A percentile compares a stretch with the other conserved stretches of the same genome.
phyloP scores from a whole-genome alignment of 2,113 vertebrate species.

The Carlito syrichta region DNA sequence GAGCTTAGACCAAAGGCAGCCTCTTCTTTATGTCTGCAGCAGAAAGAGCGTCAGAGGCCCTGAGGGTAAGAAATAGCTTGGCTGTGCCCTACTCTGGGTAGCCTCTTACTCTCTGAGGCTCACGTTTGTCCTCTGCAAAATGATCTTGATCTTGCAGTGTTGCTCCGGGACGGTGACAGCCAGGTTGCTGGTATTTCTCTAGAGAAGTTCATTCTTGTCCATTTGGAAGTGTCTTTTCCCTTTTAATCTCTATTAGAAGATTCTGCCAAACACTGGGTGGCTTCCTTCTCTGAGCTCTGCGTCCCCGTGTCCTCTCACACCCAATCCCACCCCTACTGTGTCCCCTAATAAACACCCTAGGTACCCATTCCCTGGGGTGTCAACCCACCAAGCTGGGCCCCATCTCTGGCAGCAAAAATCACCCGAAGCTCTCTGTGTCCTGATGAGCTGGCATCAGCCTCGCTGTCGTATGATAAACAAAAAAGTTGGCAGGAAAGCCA shows the following conservation, averaged over 20 bases:
- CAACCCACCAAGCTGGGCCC: rapidly evolving
- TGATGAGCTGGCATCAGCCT: rapidly evolving
- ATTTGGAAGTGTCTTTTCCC: not conserved
- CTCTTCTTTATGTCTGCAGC: not conserved
- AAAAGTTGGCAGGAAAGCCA: not conserved
- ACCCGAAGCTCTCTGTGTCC: not conserved
- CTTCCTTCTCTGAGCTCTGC: not conserved
- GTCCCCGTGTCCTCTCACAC: not conserved
- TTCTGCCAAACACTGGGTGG: not conserved
- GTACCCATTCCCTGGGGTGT: not conserved
- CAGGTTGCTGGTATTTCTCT: not conserved
- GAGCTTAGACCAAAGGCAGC: not conserved
- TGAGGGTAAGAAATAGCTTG: not conserved
- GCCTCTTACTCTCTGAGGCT: not conserved
- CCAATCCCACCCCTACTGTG: not conserved
- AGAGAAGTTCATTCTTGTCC: not conserved
- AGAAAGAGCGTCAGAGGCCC: rapidly evolving
- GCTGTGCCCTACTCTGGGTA: rapidly evolving
- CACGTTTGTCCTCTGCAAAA: not conserved
- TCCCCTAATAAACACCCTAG: not conserved
- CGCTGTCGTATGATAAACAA: not conserved
- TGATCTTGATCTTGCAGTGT: not conserved
- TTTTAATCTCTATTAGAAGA: not conserved
- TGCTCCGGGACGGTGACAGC: rapidly evolving
- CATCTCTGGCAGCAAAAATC: not conserved